Evolutionary conservation across 2,888 invertebrate species (phyloP), one percentile per base, ranked within the genome.

Genomic region (Amaurobius ferox): DNA sequence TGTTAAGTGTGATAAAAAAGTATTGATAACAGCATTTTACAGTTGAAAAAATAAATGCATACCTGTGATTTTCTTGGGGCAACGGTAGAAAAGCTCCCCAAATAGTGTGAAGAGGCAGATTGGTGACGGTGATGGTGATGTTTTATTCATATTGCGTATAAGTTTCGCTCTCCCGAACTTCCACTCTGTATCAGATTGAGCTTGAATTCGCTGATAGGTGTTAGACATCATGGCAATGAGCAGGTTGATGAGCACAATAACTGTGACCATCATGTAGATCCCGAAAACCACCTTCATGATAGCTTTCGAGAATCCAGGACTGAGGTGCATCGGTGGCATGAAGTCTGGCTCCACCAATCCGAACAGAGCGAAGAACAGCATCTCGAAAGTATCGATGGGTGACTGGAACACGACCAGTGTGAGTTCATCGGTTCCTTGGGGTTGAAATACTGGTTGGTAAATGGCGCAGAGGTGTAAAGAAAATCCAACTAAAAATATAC

Each of bases 191-290:
- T 99, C 99, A 66, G 99, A 99, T 94, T 99, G 98, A 44, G 98
- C 98, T 95, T 99, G 97, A 91, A 98, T 98, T 91, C 98, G 95
- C 93, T 99, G 98, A 93, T 99, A 99, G 91, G 99, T 99, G 94
- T 99, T 98, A 93, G 98, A 98, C 98, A 99, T 98, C 98, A 99
- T 98, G 93, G 99, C 99, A 94, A 99, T 99, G 92, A 99, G 95
- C 92, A 99, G 95, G 93, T 99, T 98, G 93, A 98, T 97, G 91
- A 99, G 95, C 92, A 99, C 98, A 93, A 99, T 96, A 92, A 98
- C 95, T 90, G 98, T 97, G 92, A 99, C 97, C 94, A 98, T 95
- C 95, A 98, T 95, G 94, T 98, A 99, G 92, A 97, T 94, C 90
- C 98, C 98, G 93, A 98, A 98, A 90, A 98, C 95, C 92, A 96